These are phyloP conservation scores for Alviniconcha marisindica DNA, from an alignment of 1,140 invertebrate species.

Conservation along the genomic window DNA sequence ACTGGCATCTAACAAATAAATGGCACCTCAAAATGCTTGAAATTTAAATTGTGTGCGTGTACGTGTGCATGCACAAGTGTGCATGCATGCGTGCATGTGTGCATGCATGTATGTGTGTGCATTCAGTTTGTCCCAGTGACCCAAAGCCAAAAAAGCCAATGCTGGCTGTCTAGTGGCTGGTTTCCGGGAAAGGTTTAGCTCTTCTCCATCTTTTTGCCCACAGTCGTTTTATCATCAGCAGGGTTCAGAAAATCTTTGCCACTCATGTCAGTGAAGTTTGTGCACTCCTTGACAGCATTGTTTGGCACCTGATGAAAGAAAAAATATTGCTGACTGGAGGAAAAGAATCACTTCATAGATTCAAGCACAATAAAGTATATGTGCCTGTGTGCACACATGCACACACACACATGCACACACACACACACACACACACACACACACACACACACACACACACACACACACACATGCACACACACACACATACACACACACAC, in stretches of 20 bases:
- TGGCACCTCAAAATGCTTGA: too few relatives aligned
- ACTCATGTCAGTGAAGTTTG: slow-evolving; percentile 48
- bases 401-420: not conserved
- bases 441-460: not conserved
- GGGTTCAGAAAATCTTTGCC: slow-evolving; percentile 55
- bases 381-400: not conserved
- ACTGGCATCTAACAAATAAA: too few relatives aligned
- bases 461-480: not conserved
- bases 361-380: too few relatives aligned
- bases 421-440: not conserved
- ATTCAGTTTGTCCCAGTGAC: too few relatives aligned
- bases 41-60: too few relatives aligned
- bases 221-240: slow-evolving; percentile 45
- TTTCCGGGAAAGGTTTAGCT: slow-evolving; percentile 35
- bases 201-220: slow-evolving; percentile 37
- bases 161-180: too few relatives aligned
- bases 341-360: too few relatives aligned
- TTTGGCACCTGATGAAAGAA: slow-evolving; percentile 49
- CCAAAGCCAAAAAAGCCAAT: too few relatives aligned
- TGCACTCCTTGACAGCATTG: slow-evolving; percentile 46
- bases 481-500: not conserved
- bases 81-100: too few relatives aligned
- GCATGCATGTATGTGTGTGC: too few relatives aligned
- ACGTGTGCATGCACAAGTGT: too few relatives aligned
- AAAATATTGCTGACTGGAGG: too few relatives aligned